These are phyloP conservation scores for Drosophila murphyi DNA, from an alignment of 1,140 invertebrate species.

Conservation along the genomic window DNA sequence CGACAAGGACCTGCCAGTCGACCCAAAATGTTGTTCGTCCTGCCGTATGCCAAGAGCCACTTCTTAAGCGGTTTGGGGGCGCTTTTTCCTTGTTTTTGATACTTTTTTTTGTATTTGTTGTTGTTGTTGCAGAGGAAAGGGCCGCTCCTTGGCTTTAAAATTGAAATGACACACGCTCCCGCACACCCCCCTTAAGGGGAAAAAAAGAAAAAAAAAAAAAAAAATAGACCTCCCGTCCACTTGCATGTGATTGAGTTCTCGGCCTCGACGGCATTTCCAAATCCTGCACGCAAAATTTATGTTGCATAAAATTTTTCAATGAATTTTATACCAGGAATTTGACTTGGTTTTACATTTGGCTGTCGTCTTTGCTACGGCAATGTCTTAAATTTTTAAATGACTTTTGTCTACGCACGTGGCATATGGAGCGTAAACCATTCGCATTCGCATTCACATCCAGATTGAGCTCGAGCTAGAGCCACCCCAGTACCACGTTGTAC, in stretches of 20 bases:
- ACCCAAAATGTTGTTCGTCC: constrained; percentile 53
- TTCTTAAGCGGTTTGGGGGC: constrained; percentile 68
- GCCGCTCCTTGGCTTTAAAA: constrained; percentile 72
- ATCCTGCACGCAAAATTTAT: constrained; percentile 81
- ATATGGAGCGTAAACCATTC: constrained; percentile 80
- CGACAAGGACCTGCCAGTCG: constrained; percentile 25
- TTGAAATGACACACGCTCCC: constrained; percentile 73
- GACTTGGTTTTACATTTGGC: constrained; percentile 64
- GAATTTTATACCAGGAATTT: constrained; percentile 80
- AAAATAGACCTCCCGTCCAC: constrained; percentile 16
- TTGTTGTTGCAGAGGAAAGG: constrained; percentile 28
- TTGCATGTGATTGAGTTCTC: constrained; percentile 72
- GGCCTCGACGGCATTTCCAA: constrained; percentile 50
- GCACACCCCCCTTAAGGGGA: constrained; percentile 24
- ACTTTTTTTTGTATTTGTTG: constrained; percentile 14
- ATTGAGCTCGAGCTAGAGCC: not conserved
- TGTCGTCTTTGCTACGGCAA: constrained; percentile 30
- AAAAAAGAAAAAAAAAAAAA: too few species aligned
- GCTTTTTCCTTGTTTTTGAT: constrained; percentile 39
- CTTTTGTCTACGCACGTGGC: constrained; percentile 72
- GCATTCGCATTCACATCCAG: constrained; percentile 43
- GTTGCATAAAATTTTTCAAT: constrained; percentile 83
- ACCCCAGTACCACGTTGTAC: not conserved
- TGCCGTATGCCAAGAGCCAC: constrained; percentile 47
- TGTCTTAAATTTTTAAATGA: constrained; percentile 75